Conservation (phyloP, 2,888 invertebrate genomes). For the Cephus nigrinus region DNA sequence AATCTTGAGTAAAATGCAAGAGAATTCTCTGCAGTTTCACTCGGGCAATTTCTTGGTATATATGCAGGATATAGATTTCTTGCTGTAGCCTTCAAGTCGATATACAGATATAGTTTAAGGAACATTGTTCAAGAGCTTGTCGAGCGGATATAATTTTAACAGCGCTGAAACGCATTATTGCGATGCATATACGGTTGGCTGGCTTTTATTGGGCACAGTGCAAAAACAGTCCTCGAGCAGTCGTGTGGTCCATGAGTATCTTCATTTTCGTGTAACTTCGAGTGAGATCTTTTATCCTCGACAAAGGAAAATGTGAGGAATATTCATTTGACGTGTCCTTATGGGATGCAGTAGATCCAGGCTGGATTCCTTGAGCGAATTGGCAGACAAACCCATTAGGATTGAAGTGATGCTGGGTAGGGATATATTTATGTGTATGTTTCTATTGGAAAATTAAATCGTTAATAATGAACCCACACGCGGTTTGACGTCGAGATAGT, state of each 20-base stretch:
- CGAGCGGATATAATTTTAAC: conserved; percentile 53
- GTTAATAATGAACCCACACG: not conserved
- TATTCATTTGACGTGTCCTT: conserved; percentile 3
- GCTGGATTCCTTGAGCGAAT: conserved; percentile 22
- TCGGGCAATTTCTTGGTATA: not conserved
- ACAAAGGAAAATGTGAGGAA: conserved; percentile 3
- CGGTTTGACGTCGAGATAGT: not conserved
- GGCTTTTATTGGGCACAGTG: conserved; percentile 1
- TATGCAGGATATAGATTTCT: not conserved
- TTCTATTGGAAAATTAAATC: not conserved
- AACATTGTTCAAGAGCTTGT: conserved; percentile 7
- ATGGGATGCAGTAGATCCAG: conserved; percentile 60
- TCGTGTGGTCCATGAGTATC: not conserved
- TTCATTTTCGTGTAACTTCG: not conserved
- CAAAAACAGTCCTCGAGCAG: not conserved
- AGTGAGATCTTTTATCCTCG: not conserved
- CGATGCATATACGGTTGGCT: not conserved
- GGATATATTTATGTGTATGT: conserved; percentile 9
- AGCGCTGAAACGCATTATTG: conserved; percentile 12
- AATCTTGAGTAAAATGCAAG: not conserved
- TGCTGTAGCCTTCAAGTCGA: conserved; percentile 4
- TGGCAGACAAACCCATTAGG: conserved; percentile 42
- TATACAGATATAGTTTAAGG: conserved; percentile 9
- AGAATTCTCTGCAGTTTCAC: not conserved
- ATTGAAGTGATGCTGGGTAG: conserved; percentile 55